These are phyloP conservation scores for Coptodon bakossiorum DNA, from an alignment of 2,113 vertebrate genomes.

Conservation along the genomic window DNA sequence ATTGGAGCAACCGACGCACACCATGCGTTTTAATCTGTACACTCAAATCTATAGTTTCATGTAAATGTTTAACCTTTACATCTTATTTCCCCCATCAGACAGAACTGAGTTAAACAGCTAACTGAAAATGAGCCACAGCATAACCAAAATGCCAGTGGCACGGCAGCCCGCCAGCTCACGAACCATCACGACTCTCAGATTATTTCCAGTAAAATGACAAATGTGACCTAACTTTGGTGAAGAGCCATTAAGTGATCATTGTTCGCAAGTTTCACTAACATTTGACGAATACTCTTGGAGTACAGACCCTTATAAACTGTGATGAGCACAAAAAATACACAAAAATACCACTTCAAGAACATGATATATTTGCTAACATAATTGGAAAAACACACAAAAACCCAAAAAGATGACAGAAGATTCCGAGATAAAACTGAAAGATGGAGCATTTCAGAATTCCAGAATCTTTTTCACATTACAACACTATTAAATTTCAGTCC, in stretches of 20 bases:
- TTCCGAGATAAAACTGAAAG: background rate
- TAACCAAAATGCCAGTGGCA: background rate
- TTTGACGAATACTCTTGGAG: accelerated
- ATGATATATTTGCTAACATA: background rate
- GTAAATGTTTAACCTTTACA: background rate
- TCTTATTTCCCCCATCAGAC: background rate
- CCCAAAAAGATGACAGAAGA: background rate
- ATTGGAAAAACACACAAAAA: background rate
- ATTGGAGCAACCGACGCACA: accelerated
- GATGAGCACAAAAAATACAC: background rate
- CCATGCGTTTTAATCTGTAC: background rate
- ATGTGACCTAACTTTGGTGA: background rate
- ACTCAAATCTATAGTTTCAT: background rate
- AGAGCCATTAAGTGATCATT: background rate
- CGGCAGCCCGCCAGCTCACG: background rate
- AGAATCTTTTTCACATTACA: background rate
- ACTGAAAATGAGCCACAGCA: background rate
- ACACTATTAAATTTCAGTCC: background rate
- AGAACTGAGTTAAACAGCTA: background rate
- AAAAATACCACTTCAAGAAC: background rate
- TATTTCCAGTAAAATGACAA: background rate
- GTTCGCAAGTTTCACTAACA: background rate
- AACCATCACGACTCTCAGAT: background rate
- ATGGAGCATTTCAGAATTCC: background rate
- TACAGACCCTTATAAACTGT: background rate